Evolutionary conservation across 2,113 vertebrate species (phyloP).

Genomic region (Nannobrachium achirus): DNA sequence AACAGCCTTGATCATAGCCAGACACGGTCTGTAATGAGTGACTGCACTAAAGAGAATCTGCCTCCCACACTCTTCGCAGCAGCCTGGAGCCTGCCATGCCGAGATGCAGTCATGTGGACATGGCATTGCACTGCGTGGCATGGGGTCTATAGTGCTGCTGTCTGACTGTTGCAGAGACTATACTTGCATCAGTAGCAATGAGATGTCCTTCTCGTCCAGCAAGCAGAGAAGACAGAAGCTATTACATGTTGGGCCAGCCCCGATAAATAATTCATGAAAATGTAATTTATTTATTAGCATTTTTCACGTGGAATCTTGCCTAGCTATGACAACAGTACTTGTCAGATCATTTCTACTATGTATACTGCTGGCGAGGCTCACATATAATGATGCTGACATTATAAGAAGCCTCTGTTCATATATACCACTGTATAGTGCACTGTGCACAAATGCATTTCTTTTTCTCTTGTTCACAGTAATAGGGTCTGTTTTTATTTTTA

Average conservation of each 20-base stretch:
- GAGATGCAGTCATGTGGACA: no score
- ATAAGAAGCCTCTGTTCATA: not conserved
- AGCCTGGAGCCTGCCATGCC: no score
- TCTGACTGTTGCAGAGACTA: slow-evolving; percentile 31
- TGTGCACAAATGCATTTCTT: no score
- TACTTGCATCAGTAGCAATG: slow-evolving; percentile 51
- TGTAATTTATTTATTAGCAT: not conserved
- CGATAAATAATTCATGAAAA: slow-evolving; percentile 57
- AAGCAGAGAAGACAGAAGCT: slow-evolving; percentile 19
- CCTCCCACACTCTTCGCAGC: no score
- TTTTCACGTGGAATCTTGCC: slow-evolving; percentile 15
- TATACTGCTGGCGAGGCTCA: not conserved
- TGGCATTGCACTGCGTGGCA: no score
- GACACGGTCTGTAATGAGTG: no score
- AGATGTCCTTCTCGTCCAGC: slow-evolving; percentile 40
- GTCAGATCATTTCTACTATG: not conserved
- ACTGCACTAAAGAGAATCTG: no score
- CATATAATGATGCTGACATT: slow-evolving; percentile 5
- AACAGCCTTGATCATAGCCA: no score
- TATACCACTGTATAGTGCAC: not conserved
- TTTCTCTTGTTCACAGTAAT: no score
- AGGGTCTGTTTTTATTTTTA: no score
- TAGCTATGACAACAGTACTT: not conserved
- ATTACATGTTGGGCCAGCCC: slow-evolving; percentile 8
- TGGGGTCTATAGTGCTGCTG: not conserved